Evolutionary conservation across 1,140 invertebrate species (phyloP), one percentile per base, ranked within the genome.

Genomic region (Drosophila takahashii): DNA sequence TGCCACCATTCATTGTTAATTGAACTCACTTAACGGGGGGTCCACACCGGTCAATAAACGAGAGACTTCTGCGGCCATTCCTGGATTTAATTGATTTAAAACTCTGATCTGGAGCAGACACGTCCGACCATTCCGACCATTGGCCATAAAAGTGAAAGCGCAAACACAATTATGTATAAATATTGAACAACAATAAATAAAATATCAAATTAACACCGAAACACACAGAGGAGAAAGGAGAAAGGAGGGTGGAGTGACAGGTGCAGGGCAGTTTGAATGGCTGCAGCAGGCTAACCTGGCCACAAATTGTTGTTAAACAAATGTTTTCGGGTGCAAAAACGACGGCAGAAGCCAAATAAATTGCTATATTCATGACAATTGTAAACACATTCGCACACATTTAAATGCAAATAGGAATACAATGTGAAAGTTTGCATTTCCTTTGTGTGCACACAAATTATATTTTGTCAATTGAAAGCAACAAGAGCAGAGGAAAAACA

Each of bases 331-430:
- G 50, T 56, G 62, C 74, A 60, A 60, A 69, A 77, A 75, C 66
- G 47, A 79, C 45, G 76, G 79, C 74, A 81, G 85, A 80, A 81
- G 67, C 81, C 73, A 86, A 77, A 86, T 79, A 87, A 86, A 86
- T 86, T 86, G 83, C 79, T 87, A 86, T 87, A 86, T 87, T 87
- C 83, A 86, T 87, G 83, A 87, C 83, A 87, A 87, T 87, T 83
- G 70, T 75, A 86, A 87, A 87, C 79, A 72, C 66, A 79, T 51
- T 70, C 56, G 59, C 56, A 65, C 59, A 70, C 53, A 52, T 70
- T 67, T 54, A 67, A 54, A 67, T 53, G 66, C 48, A 67, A 70
- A 70, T 70, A 70, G 27, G 65, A 70, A 69, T 70, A 77, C 62
- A 77, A 77, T 77, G 58, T 52, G 27, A 78, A 81, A 78, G 73